These are phyloP conservation scores for Aythya baeri DNA, from an alignment of 2,113 vertebrate species.

Conservation along the genomic window DNA sequence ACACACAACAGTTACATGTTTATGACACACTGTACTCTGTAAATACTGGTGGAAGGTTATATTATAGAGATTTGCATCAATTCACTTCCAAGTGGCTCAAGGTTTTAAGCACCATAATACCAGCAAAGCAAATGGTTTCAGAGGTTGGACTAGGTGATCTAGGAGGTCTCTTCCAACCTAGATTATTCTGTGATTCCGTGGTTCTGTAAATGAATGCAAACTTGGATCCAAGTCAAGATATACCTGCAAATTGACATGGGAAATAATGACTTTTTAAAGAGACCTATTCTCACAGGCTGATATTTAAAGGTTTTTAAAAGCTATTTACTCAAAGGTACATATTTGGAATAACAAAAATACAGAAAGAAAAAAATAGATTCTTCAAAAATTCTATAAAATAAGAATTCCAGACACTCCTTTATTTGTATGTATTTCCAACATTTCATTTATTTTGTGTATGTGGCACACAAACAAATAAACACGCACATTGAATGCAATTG, in stretches of 20 bases:
- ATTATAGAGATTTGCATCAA: background rate
- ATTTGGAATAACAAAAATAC: background rate
- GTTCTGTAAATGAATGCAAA: background rate
- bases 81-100: background rate
- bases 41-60: background rate
- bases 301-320: background rate
- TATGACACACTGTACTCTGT: background rate
- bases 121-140: background rate
- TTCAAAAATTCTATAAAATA: background rate
- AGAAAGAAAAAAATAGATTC: background rate
- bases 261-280: background rate
- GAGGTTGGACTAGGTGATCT: no score
- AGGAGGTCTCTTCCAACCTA: no score
- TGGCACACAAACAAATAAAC: background rate
- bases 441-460: slow-evolving; percentile 6
- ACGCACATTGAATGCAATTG: background rate
- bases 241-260: background rate
- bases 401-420: background rate
- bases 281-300: background rate
- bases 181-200: no score
- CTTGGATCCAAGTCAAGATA: background rate
- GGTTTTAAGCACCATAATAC: background rate
- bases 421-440: background rate
- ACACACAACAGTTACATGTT: background rate
- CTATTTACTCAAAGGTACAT: background rate